Base-by-base conservation (phyloP, 2,113 vertebrate species). In the Lynx canadensis region DNA sequence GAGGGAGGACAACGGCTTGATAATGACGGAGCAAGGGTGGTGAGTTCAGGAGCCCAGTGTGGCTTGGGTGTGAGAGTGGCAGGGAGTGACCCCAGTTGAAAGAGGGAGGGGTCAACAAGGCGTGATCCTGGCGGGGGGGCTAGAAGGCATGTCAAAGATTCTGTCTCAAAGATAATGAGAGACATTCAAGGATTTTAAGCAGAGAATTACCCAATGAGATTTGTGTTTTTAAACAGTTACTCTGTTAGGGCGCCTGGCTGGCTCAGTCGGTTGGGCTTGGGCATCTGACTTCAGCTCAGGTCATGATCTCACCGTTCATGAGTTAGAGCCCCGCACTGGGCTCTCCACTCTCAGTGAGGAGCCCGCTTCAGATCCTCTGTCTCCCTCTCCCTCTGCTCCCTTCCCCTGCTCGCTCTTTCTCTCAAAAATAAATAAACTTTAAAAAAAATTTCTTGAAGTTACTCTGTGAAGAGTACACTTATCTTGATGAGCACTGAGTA, bases 1-100 rank as follows among this genome's bases (percentile, higher is more conserved):
- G 13, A 55, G 19, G 23, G 2, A 7, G 5, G 1, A 0, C 55
- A 13, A 1, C 18, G 25, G 29, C 3, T 66, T 36, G 69, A 36
- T 50, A 31, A 21, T 23, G 4, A 27, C 12, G 3, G 19, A 86
- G 38, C 11, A 19, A 21, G 18, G 7, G 2, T 65, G 41, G n/a
- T 31, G 48, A 36, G 27, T 21, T 65, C 52, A 71, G 84, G 21
- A 95, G 68, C 65, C 65, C 76, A 66, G 41, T 1, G 12, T 27
- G 10, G 19, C n/a, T 92, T 9, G 29, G n/a, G 36, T 13, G 41
- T 38, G 83, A 89, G 11, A 68, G 9, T 0, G 31, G 19, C 29
- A 50, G 23, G 21, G 69, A 27, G 50, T 9, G n/a, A 80, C 23
- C 12, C 55, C 23, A 27, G 18, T 0, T 25, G 48, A 74, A 25